A percentile compares a stretch with the other conserved stretches of the same genome.
Conservation (phyloP, 2,797 vertebrate species). For the Galago senegalensis region DNA sequence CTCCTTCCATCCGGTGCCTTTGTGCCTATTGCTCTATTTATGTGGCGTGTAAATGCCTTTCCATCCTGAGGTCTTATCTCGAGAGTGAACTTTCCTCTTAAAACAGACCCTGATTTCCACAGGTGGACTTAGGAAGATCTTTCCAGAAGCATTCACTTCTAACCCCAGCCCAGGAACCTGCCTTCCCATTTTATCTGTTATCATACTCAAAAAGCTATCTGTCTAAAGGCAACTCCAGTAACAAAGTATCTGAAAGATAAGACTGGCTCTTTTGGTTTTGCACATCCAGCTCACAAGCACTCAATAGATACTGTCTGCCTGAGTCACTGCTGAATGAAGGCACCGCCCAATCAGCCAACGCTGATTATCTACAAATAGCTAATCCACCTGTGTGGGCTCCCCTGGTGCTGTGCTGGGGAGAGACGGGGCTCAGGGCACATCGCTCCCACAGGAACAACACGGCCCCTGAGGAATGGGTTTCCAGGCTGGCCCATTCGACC, state of each 20-base stretch:
- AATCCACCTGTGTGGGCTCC: neutral
- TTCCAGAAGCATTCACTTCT: neutral
- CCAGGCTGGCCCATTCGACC: neutral
- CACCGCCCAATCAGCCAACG: neutral
- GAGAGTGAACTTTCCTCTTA: slow-evolving; percentile 12
- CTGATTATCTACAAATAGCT: neutral
- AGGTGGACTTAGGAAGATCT: neutral
- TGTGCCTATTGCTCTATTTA: neutral
- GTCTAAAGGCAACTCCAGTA: neutral
- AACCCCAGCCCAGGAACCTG: neutral
- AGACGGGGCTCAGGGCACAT: neutral
- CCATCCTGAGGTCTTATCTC: neutral
- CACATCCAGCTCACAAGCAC: neutral
- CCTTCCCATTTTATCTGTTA: neutral
- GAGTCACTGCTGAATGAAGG: neutral
- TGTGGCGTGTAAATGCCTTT: neutral
- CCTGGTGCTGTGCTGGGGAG: neutral
- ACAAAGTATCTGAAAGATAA: slow-evolving; percentile 19
- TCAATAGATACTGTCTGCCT: neutral
- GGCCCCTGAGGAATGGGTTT: neutral
- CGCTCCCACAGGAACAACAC: neutral
- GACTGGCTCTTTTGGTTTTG: neutral
- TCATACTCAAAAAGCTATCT: slow-evolving; percentile 17
- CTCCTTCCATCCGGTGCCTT: neutral
- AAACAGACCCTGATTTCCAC: neutral